Evolutionary conservation across 2,888 invertebrate species (phyloP).

Genomic region (Caenorhabditis sp.): DNA sequence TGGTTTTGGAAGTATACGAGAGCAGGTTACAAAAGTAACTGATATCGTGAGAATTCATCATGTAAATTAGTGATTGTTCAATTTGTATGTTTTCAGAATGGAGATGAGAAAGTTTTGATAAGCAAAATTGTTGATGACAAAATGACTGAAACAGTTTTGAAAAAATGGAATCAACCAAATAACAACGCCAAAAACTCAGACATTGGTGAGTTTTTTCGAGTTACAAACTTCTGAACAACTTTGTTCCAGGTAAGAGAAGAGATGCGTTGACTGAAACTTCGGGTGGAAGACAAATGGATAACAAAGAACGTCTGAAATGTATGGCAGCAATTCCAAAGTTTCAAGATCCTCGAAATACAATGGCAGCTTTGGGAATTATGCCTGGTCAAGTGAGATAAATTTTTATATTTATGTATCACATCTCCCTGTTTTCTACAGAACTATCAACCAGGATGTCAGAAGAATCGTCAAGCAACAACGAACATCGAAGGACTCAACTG

Average conservation of each 20-base stretch:
- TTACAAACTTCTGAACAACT: no score
- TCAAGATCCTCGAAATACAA: conserved; percentile 43
- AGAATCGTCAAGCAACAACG: conserved; percentile 58
- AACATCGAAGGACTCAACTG: conserved; percentile 55
- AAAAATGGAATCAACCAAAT: conserved; percentile 55
- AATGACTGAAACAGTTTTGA: conserved; percentile 54
- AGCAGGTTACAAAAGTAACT: conserved; percentile 56
- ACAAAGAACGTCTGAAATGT: conserved; percentile 49
- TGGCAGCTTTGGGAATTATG: conserved; percentile 28
- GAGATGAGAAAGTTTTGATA: conserved; percentile 50
- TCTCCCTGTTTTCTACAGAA: no score
- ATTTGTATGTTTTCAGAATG: conserved; percentile 20
- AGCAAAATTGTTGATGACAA: conserved; percentile 60
- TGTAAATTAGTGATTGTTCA: background rate
- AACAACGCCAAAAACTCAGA: conserved; percentile 57
- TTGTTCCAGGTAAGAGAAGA: conserved; percentile 52
- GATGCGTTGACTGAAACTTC: conserved; percentile 38
- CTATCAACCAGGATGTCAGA: conserved; percentile 27
- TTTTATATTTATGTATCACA: no score
- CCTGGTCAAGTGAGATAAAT: conserved; percentile 4
- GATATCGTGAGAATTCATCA: conserved; percentile 42
- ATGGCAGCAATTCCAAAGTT: conserved; percentile 56
- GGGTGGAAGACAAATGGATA: conserved; percentile 56
- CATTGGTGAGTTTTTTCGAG: conserved; percentile 33
- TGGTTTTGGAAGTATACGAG: conserved; percentile 58